Evolutionary conservation across 2,888 invertebrate species (phyloP).

Genomic region (Agrotis ipsilon): DNA sequence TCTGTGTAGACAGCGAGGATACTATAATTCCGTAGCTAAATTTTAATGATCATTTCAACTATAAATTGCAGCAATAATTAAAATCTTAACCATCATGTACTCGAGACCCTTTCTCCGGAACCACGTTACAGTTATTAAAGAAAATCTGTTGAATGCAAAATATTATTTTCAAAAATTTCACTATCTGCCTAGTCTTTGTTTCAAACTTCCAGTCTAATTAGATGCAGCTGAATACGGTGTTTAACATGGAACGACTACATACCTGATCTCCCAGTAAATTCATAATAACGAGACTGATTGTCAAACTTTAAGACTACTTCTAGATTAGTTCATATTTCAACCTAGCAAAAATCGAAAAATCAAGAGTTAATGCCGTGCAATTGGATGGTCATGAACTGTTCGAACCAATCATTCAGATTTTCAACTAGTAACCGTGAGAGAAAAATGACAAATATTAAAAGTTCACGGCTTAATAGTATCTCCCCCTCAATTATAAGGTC

Average conservation of each 20-base stretch:
- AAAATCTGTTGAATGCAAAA: background rate
- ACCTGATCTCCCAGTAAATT: too few relatives aligned
- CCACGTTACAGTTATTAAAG: too few relatives aligned
- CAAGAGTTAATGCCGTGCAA: too few relatives aligned
- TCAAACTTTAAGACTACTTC: too few relatives aligned
- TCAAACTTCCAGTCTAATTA: too few relatives aligned
- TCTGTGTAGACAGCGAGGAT: background rate
- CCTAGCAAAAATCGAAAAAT: background rate
- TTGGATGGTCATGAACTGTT: background rate
- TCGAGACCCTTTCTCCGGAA: background rate
- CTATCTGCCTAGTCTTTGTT: too few relatives aligned
- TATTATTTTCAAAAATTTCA: background rate
- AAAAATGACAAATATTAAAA: conserved; percentile 45
- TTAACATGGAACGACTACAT: too few relatives aligned
- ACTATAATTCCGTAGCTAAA: background rate
- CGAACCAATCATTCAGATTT: background rate
- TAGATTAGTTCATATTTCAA: too few relatives aligned
- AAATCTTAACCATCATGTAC: too few relatives aligned
- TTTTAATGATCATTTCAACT: too few relatives aligned
- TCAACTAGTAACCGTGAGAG: conserved; percentile 29
- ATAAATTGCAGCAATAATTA: background rate
- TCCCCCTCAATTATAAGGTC: conserved; percentile 53
- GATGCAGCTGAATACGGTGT: too few relatives aligned
- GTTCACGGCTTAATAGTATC: conserved; percentile 35
- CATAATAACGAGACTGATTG: too few relatives aligned